phyloP scores from a whole-genome alignment of 2,113 vertebrate species.

The Shinisaurus crocodilurus region DNA sequence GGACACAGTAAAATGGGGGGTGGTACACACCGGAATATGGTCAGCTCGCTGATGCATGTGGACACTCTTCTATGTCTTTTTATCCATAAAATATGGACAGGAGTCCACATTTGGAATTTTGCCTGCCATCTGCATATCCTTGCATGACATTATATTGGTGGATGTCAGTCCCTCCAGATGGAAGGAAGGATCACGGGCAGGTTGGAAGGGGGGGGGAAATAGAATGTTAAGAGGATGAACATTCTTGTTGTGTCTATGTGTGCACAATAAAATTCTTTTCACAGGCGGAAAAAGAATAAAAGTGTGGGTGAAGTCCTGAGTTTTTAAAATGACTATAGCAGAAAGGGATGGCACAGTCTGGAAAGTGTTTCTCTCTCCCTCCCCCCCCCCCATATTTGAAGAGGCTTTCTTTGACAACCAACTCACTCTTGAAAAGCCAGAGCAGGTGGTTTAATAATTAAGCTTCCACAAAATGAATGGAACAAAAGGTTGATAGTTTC shows the following conservation, averaged over 20 bases:
- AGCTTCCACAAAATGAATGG: neutral
- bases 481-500: neutral
- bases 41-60: neutral
- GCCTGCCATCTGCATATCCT: neutral
- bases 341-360: neutral
- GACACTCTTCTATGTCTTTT: neutral
- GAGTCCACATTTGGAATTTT: neutral
- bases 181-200: neutral
- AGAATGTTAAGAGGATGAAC: neutral
- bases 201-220: neutral
- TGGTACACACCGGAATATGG: neutral
- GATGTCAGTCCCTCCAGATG: neutral
- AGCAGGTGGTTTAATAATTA: neutral
- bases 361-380: neutral
- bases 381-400: neutral
- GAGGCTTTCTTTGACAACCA: conserved; percentile 6
- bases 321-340: neutral
- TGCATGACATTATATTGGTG: neutral
- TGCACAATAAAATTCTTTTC: neutral
- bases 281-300: neutral
- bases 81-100: neutral
- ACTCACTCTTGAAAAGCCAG: neutral
- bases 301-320: neutral
- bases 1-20: too few species aligned
- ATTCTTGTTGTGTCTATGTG: neutral